Evolutionary conservation across 1,140 invertebrate genomes (phyloP).

Genomic region (Diachasmimorpha longicaudata): DNA sequence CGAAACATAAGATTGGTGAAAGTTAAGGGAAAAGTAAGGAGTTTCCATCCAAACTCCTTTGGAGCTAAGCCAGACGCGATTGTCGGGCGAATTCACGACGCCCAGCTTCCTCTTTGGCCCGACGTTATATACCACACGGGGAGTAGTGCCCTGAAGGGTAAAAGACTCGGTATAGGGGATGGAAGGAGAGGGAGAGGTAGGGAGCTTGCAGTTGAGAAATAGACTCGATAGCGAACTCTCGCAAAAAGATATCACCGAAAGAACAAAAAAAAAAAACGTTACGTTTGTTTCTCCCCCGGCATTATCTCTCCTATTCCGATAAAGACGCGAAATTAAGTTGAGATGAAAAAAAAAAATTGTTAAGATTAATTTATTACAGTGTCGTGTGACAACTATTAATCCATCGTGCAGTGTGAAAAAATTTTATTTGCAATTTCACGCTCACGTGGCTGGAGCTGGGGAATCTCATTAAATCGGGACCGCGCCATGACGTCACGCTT

Average conservation of each 20-base stretch:
- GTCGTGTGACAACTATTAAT: constrained; percentile 4
- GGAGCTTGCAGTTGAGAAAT: constrained; percentile 16
- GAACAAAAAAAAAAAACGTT: too few relatives aligned
- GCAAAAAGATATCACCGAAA: not conserved
- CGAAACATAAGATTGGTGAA: constrained; percentile 34
- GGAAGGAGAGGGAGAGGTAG: constrained; percentile 15
- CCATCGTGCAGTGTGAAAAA: not conserved
- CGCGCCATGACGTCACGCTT: constrained; percentile 19
- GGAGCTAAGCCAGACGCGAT: constrained; percentile 41
- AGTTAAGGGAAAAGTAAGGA: constrained; percentile 28
- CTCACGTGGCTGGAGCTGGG: constrained; percentile 13
- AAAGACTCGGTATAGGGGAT: not conserved
- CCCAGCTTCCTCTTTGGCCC: constrained; percentile 17
- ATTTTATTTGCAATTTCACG: constrained; percentile 39
- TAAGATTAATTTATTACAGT: not conserved
- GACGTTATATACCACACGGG: not conserved
- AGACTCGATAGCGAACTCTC: not conserved
- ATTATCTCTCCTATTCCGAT: not conserved
- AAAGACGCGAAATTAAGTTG: not conserved
- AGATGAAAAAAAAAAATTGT: not conserved
- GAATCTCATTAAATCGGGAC: constrained; percentile 35
- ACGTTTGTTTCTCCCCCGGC: not conserved
- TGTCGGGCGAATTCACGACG: constrained; percentile 40
- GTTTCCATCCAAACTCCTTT: constrained; percentile 37
- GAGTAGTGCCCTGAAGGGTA: constrained; percentile 3